phyloP scores from a whole-genome alignment of 2,797 vertebrate species.

The Alauda arvensis region DNA sequence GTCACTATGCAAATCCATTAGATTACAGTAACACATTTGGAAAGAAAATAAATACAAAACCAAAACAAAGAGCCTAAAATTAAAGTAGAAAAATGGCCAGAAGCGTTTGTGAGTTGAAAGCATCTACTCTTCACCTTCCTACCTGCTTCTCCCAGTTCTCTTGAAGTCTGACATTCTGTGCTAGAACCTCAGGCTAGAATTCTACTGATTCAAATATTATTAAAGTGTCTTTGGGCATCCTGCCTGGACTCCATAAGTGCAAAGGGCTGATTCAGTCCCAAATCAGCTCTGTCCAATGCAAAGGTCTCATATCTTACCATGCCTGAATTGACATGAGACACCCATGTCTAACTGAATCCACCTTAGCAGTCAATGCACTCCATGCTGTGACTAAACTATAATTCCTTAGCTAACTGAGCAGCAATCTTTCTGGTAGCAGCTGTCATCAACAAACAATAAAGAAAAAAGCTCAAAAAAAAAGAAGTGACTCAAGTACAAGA shows the following conservation, averaged over 20 bases:
- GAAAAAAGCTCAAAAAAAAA: neutral
- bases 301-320: neutral
- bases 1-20: neutral
- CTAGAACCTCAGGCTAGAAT: neutral
- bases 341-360: neutral
- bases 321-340: neutral
- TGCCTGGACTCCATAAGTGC: neutral
- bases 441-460: neutral
- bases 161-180: neutral
- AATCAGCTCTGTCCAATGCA: neutral
- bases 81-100: neutral
- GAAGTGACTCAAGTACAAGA: neutral
- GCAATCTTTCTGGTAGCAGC: neutral
- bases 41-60: neutral
- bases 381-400: neutral
- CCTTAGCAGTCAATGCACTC: neutral
- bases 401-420: neutral
- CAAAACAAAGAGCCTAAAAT: neutral
- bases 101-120: neutral
- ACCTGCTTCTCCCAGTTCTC: neutral
- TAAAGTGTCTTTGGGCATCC: neutral
- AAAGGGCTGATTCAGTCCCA: neutral
- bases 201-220: neutral
- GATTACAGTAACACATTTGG: neutral
- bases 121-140: neutral